Percentiles rank a stretch among this genome's conserved stretches.
Conservation (phyloP, 1,140 invertebrate genomes). For the Papilio polytes region DNA sequence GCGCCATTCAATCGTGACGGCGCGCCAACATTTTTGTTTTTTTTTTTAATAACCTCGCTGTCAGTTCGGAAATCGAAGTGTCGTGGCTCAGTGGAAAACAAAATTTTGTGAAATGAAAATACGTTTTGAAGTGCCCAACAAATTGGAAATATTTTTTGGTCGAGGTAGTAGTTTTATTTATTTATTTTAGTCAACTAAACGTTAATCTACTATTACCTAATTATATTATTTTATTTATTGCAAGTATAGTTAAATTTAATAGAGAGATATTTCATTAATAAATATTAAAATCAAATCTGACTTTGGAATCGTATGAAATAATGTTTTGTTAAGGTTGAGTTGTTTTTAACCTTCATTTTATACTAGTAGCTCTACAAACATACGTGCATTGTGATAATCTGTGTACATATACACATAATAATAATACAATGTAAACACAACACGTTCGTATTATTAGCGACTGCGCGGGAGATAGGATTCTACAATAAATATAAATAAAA, state of each 20-base stretch:
- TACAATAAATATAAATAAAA: conserved; percentile 37
- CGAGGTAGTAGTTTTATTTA: conserved; percentile 59
- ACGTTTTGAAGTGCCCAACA: conserved; percentile 80
- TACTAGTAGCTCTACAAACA: not conserved
- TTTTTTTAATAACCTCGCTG: conserved; percentile 47
- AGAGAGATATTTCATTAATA: not conserved
- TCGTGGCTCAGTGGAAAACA: conserved; percentile 47
- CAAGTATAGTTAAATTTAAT: not conserved
- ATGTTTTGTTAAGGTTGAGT: conserved; percentile 17
- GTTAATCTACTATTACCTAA: not conserved
- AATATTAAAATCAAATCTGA: not conserved
- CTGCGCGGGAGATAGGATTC: conserved; percentile 37
- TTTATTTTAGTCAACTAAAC: not conserved
- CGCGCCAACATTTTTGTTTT: conserved; percentile 49
- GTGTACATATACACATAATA: not conserved
- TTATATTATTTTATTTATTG: not conserved
- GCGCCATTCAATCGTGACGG: conserved; percentile 60
- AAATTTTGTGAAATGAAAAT: conserved; percentile 74
- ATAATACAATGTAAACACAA: conserved; percentile 6
- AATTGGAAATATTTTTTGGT: conserved; percentile 78
- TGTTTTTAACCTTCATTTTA: conserved; percentile 27
- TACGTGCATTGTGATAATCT: conserved; percentile 23
- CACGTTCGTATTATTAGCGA: conserved; percentile 41
- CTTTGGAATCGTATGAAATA: conserved; percentile 21
- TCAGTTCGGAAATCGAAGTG: conserved; percentile 52